Evolutionary conservation across 2,797 vertebrate genomes (phyloP).

Genomic region (Amniataba percoides): DNA sequence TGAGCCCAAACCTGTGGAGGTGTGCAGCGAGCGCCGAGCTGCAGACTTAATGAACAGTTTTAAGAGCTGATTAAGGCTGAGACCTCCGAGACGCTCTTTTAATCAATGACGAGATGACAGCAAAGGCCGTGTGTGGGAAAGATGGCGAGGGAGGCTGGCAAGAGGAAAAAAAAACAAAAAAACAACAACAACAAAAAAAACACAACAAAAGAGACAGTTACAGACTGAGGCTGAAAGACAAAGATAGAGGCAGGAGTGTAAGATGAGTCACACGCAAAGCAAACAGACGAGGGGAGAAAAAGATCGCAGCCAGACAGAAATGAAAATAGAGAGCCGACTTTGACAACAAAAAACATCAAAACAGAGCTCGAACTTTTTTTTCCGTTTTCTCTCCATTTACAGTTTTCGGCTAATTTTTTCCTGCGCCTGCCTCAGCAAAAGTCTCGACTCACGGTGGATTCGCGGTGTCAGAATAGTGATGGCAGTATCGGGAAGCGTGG

Average conservation of each 20-base stretch:
- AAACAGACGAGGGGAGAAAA: constrained; percentile 10
- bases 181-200: too few species aligned
- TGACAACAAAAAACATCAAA: constrained; percentile 35
- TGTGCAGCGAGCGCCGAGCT: not conserved
- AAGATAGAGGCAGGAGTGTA: constrained; percentile 32
- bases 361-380: constrained; percentile 10
- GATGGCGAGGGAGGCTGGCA: not conserved
- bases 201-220: constrained; percentile 22
- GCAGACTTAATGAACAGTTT: constrained; percentile 48
- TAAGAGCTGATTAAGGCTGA: constrained; percentile 42
- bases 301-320: constrained; percentile 19
- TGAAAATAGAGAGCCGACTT: constrained; percentile 38
- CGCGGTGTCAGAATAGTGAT: constrained; percentile 34
- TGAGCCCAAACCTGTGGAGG: constrained; percentile 18
- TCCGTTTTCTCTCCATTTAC: constrained; percentile 17
- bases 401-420: constrained; percentile 5
- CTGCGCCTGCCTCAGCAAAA: too few species aligned
- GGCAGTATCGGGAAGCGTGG: constrained; percentile 23
- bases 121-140: not conserved
- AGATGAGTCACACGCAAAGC: constrained; percentile 48
- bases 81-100: constrained; percentile 45
- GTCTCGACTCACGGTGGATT: not conserved
- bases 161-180: not conserved
- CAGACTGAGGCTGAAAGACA: constrained; percentile 38
- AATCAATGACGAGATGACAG: constrained; percentile 58